phyloP scores from a whole-genome alignment of 2,797 vertebrate genomes.

The Macropodus opercularis region DNA sequence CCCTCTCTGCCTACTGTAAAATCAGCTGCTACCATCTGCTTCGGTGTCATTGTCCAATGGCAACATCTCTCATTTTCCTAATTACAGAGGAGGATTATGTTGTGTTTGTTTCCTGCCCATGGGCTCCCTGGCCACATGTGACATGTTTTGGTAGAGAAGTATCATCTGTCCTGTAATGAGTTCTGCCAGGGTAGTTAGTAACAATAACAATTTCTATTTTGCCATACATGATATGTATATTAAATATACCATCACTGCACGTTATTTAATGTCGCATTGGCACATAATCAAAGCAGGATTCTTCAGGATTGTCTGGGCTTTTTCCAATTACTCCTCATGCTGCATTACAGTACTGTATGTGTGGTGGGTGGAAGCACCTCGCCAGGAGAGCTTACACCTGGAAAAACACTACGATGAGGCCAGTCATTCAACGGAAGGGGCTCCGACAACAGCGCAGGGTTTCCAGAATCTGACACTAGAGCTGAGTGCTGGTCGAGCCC shows the following conservation, averaged over 20 bases:
- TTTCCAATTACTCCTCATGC: background rate
- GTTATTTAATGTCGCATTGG: conserved; percentile 9
- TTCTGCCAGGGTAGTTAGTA: conserved; percentile 41
- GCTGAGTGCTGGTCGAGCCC: conserved; percentile 58
- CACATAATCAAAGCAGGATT: background rate
- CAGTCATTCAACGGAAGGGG: conserved; percentile 24
- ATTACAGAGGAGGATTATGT: conserved; percentile 71
- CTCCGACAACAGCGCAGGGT: conserved; percentile 37
- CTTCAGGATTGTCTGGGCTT: background rate
- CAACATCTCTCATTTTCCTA: conserved; percentile 70
- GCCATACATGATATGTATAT: conserved; percentile 7
- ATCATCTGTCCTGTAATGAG: conserved; percentile 57
- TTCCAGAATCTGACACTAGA: conserved; percentile 47
- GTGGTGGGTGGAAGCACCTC: conserved; percentile 5
- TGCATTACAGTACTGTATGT: conserved; percentile 6
- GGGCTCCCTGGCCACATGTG: conserved; percentile 58
- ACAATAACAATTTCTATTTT: too few relatives aligned
- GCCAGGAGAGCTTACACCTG: conserved; percentile 53
- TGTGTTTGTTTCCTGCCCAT: conserved; percentile 64
- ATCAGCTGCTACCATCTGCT: conserved; percentile 68
- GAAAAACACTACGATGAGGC: conserved; percentile 41
- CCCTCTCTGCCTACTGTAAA: conserved; percentile 33
- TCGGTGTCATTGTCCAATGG: conserved; percentile 58
- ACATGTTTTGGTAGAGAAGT: conserved; percentile 55
- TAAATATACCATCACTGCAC: conserved; percentile 8